Conservation (phyloP, 2,888 invertebrate genomes). For the Gisinianus flammeolus region DNA sequence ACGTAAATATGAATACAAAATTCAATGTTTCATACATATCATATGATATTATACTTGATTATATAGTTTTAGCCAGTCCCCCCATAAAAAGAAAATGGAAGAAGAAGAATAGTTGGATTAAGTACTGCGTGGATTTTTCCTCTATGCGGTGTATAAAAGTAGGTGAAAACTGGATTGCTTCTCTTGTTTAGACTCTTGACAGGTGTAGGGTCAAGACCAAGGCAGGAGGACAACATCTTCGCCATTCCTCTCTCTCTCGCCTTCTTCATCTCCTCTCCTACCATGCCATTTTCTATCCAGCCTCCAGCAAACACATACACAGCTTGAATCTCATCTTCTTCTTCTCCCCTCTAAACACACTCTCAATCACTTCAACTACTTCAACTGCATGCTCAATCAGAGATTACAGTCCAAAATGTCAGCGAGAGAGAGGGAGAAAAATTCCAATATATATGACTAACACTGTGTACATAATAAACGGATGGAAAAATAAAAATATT, state of each 20-base stretch:
- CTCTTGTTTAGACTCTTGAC: slow-evolving; percentile 22
- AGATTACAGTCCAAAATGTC: too few species aligned
- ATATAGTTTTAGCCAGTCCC: too few species aligned
- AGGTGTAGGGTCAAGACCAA: slow-evolving; percentile 33
- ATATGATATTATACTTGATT: too few species aligned
- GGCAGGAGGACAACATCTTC: slow-evolving; percentile 7
- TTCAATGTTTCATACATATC: too few species aligned
- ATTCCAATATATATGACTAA: too few species aligned
- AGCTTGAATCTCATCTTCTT: not conserved
- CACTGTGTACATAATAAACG: too few species aligned
- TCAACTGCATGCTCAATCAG: not conserved
- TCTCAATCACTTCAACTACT: not conserved
- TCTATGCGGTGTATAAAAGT: slow-evolving; percentile 1
- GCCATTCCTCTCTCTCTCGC: slow-evolving; percentile 7
- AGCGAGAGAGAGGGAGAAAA: too few species aligned
- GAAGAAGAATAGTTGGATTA: not conserved
- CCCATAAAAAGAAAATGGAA: not conserved
- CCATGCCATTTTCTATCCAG: not conserved
- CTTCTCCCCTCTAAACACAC: not conserved
- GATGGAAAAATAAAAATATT: too few species aligned
- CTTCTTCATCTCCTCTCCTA: not conserved
- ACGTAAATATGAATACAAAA: too few species aligned
- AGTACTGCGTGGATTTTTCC: not conserved
- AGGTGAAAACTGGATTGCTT: slow-evolving; percentile 29
- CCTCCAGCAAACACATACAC: not conserved